A percentile compares a stretch with the other conserved stretches of the same genome.
Evolutionary conservation across 2,797 vertebrate species (phyloP).

Genomic region (Gobionotothen gibberifrons): DNA sequence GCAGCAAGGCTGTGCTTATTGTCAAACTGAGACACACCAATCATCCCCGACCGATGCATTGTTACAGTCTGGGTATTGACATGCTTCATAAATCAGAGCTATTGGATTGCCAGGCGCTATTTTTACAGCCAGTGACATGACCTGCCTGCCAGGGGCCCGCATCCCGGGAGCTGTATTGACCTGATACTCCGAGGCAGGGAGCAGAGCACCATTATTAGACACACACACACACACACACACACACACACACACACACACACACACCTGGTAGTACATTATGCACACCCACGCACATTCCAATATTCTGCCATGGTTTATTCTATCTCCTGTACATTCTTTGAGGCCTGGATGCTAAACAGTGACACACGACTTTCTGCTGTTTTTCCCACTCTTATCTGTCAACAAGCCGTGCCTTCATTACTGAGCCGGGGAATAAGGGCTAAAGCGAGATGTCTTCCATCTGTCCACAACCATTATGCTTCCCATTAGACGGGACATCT

Average conservation of each 20-base stretch:
- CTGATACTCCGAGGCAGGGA: slow-evolving; percentile 49
- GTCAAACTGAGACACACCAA: slow-evolving; percentile 63
- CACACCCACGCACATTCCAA: slow-evolving; percentile 25
- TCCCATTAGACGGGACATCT: slow-evolving; percentile 72
- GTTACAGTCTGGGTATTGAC: slow-evolving; percentile 79
- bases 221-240: slow-evolving; percentile 13
- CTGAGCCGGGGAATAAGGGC: slow-evolving; percentile 43
- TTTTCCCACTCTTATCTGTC: slow-evolving; percentile 51
- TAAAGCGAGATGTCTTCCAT: slow-evolving; percentile 69
- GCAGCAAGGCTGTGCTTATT: slow-evolving; percentile 64
- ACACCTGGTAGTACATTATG: slow-evolving; percentile 28
- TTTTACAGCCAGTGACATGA: slow-evolving; percentile 78
- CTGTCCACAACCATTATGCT: slow-evolving; percentile 78
- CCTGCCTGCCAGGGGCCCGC: slow-evolving; percentile 57
- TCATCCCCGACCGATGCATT: slow-evolving; percentile 63
- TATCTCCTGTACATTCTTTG: slow-evolving; percentile 25
- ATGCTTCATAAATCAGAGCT: slow-evolving; percentile 82
- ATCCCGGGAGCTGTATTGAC: slow-evolving; percentile 40
- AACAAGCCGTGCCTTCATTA: slow-evolving; percentile 64
- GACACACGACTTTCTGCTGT: slow-evolving; percentile 35
- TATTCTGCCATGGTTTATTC: slow-evolving; percentile 29
- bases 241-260: slow-evolving; percentile 21
- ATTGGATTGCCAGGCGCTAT: slow-evolving; percentile 81
- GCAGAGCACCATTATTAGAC: slow-evolving; percentile 49
- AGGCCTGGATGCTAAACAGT: slow-evolving; percentile 27